Evolutionary conservation across 2,113 vertebrate genomes (phyloP).

Genomic region (Egretta garzetta): DNA sequence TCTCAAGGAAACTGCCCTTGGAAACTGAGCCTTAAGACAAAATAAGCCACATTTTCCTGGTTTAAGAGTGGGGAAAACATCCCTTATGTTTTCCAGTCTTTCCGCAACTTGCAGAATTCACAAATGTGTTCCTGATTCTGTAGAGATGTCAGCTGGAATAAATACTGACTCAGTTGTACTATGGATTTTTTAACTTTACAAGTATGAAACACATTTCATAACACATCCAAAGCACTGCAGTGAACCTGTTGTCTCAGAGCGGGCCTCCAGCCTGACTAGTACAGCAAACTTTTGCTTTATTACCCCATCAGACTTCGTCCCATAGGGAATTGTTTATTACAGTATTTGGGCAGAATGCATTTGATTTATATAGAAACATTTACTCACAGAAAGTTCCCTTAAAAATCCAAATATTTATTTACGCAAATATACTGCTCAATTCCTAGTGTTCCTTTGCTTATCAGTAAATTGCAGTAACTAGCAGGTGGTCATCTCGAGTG

Average conservation of each 20-base stretch:
- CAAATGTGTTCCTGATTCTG: not conserved
- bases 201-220: not conserved
- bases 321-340: not conserved
- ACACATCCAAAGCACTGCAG: not conserved
- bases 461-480: not conserved
- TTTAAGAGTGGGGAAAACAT: not conserved
- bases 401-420: not conserved
- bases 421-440: not conserved
- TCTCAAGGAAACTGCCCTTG: not conserved
- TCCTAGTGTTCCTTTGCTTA: not conserved
- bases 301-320: not conserved
- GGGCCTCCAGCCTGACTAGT: not conserved
- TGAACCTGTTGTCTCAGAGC: not conserved
- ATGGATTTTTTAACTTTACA: not conserved
- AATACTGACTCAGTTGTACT: not conserved
- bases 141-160: not conserved
- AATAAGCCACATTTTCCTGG: not conserved
- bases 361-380: not conserved
- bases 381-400: not conserved
- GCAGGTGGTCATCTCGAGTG: not conserved
- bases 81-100: not conserved
- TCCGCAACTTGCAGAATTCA: not conserved
- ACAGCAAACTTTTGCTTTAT: not conserved
- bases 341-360: not conserved
- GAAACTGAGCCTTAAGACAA: not conserved